A percentile compares a stretch with the other conserved stretches of the same genome.
phyloP scores from a whole-genome alignment of 2,113 vertebrate species.

The Albula goreensis region DNA sequence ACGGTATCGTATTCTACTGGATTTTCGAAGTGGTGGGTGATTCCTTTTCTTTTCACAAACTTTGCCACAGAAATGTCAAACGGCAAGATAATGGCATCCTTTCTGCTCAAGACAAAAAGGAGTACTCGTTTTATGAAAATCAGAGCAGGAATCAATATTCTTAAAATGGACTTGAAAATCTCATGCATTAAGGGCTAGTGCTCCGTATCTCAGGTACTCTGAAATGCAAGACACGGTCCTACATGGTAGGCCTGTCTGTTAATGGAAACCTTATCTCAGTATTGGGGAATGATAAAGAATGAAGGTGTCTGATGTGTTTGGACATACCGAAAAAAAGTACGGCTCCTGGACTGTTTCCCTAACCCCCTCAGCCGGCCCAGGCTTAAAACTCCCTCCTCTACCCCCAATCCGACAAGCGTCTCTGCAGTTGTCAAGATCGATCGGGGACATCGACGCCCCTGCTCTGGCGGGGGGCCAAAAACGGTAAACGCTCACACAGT shows the following conservation, averaged over 20 bases:
- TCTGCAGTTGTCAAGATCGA: slow-evolving; percentile 66
- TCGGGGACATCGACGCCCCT: slow-evolving; percentile 30
- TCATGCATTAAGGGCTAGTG: neutral
- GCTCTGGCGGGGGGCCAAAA: slow-evolving; percentile 57
- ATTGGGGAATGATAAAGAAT: neutral
- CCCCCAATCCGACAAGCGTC: slow-evolving; percentile 32
- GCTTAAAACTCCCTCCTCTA: slow-evolving; percentile 32
- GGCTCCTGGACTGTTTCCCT: too few species aligned
- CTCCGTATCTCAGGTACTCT: neutral
- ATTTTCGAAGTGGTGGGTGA: neutral
- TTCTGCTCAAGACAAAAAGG: neutral
- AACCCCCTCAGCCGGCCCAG: slow-evolving; percentile 38
- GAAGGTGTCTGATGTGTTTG: slow-evolving; percentile 18
- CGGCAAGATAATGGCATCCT: neutral
- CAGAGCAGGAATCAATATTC: neutral
- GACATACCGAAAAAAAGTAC: neutral
- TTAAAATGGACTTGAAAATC: neutral
- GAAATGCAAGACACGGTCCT: neutral
- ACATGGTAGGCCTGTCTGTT: too few species aligned
- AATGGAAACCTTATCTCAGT: neutral
- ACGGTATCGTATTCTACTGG: neutral
- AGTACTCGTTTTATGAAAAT: neutral
- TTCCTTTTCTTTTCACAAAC: neutral
- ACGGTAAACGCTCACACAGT: slow-evolving; percentile 68
- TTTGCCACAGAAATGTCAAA: neutral